Evolutionary conservation across 2,888 invertebrate genomes (phyloP), one percentile per base, ranked within the genome.

Genomic region (Epirrita christyi): DNA sequence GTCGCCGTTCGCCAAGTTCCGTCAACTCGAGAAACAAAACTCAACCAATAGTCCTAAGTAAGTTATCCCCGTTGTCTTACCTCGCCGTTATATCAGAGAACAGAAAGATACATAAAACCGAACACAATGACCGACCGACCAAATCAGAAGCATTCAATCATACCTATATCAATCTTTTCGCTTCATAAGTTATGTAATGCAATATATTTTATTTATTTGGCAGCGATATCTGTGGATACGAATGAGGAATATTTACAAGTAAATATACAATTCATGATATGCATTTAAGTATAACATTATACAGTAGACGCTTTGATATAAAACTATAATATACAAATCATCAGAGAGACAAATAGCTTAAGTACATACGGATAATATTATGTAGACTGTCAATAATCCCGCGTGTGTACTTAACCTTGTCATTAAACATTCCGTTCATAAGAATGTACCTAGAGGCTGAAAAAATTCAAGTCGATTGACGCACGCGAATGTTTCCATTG

Each of bases 1-100:
- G 80, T 97, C 97, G 75, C 96, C 97, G 66, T 97, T 97, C 91
- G 96, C 97, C 81, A 97, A 97, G 93, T 97, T 97, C 93, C 96
- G 96, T 85, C 97, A 97, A 93, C 94, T 97, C 87, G 97, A 97
- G 88, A 96, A 96, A 83, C 96, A 97, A 91, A 96, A 95, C 86
- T 96, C 96, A 75, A 93, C 94, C 78, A 94, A 94, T 81, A 93
- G 94, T 76, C 96, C 96, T 87, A 96, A 96, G 97, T 97, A 93
- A 95, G 93, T 85, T 2, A 2, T 27, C 50, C 10, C 0, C 10
- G 41, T 10, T 27, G 34, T 37, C 36, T 15, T 10, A 28, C 40
- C 38, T 11, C 32, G 8, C 27, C 43, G 2, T 11, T 6, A 14
- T 27, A 15, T 53, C 46, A 14, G 34, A 50, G 11, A 10, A 50